Evolutionary conservation across 2,888 invertebrate genomes (phyloP).

Genomic region (Strigamia crassipes): DNA sequence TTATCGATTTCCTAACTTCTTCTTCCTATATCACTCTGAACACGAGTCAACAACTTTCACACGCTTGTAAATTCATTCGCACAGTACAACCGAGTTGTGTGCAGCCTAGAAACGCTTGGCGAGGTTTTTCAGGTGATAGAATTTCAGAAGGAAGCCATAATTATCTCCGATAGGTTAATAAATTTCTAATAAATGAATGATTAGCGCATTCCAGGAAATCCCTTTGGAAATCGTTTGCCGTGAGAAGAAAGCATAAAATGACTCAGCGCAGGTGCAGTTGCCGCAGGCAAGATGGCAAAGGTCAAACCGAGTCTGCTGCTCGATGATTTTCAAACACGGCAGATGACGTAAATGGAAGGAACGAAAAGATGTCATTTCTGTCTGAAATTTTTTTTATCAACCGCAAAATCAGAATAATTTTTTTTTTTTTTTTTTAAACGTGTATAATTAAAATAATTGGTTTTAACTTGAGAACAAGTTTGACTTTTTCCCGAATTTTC

Average conservation of each 20-base stretch:
- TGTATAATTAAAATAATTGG: too few relatives aligned
- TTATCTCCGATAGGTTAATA: slow-evolving; percentile 32
- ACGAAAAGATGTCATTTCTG: background rate
- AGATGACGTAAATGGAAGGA: slow-evolving; percentile 13
- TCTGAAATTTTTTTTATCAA: background rate
- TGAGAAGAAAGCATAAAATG: slow-evolving; percentile 35
- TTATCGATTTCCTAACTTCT: slow-evolving; percentile 14
- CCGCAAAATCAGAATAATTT: too few relatives aligned
- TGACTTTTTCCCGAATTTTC: too few relatives aligned
- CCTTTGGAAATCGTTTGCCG: slow-evolving; percentile 14
- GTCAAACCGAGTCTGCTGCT: slow-evolving; percentile 10
- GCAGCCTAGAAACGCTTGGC: background rate
- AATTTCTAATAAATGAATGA: slow-evolving; percentile 34
- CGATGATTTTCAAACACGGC: background rate
- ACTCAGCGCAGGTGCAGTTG: slow-evolving; percentile 29
- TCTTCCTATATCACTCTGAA: background rate
- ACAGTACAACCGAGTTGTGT: background rate
- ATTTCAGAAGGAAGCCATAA: slow-evolving; percentile 36
- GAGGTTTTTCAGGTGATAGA: slow-evolving; percentile 18
- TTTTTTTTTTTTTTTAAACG: too few relatives aligned
- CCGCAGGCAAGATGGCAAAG: slow-evolving; percentile 17
- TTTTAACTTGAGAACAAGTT: too few relatives aligned
- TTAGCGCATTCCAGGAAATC: slow-evolving; percentile 40
- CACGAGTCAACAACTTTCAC: slow-evolving; percentile 15
- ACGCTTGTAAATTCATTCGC: background rate